Base-by-base conservation (phyloP, 2,113 vertebrate genomes). In the Phalacrocorax carbo region DNA sequence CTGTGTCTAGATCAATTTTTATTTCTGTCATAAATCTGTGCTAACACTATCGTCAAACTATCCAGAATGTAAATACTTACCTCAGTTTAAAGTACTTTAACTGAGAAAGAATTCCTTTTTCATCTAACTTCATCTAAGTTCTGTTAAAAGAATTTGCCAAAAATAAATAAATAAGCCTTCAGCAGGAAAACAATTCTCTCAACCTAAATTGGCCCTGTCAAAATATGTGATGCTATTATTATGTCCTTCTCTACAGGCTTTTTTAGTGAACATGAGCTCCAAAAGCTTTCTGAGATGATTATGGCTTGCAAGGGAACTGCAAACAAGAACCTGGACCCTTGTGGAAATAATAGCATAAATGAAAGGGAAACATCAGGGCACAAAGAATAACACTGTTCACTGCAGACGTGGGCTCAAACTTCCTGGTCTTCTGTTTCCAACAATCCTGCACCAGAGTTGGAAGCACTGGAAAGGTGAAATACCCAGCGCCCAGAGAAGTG, bases 231-330 rank as follows among this genome's bases (percentile, higher is more conserved):
- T 84, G 81, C 87, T 94, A 30, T 94, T 82, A 94, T 94, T 93
- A 83, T 72, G 82, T 88, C 57, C 84, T 85, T 66, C 78, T 92
- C 66, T 52, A 22, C 23, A 79, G 78, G 88, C 73, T 82, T 76
- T 87, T 94, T 94, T 69, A 79, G 79, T 44, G 40, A 84, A 58
- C 8, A 3, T 65, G 79, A 80, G 82, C 85, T 93, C 86, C 86
- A 69, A 92, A 93, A 88, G 93, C 91, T 92, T 90, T 90, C 79
- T 14, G 16, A 92, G 93, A 88, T 95, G 79, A 92, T 93, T 96
- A 93, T 25, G 77, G 96, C 82, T 88, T 91, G 84, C 78, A 90
- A 81, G 58, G 40, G 60, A 92, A 85, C 82, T 55, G 66, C 49
- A 85, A 94, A 52, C 85, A 90, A 85, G 90, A 94, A 79, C 65